Conservation (phyloP, 2,797 vertebrate genomes). For the Scleropages formosus region DNA sequence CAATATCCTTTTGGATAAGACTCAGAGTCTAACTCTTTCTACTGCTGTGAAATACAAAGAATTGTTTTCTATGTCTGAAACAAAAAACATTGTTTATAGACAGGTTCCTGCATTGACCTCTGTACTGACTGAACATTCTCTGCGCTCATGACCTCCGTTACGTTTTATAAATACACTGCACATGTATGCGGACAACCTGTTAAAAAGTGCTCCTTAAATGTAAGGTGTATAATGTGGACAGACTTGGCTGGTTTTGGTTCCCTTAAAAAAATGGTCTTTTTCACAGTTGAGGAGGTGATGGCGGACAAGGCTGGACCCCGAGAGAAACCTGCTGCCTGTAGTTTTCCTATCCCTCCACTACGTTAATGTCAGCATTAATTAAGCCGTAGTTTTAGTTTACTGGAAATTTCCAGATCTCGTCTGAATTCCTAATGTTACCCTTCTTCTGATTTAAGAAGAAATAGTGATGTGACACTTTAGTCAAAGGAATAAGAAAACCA, state of each 20-base stretch:
- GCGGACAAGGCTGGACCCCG: conserved; percentile 15
- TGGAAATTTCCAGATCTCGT: conserved; percentile 1
- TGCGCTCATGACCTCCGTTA: too few species aligned
- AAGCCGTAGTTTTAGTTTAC: not conserved
- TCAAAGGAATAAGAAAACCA: conserved; percentile 48
- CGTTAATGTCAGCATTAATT: conserved; percentile 14
- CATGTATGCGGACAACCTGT: too few species aligned
- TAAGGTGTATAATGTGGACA: conserved; percentile 16
- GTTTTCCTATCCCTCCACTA: conserved; percentile 10
- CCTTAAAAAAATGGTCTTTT: conserved; percentile 3
- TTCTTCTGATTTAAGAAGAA: conserved; percentile 38
- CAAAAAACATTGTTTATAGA: too few species aligned
- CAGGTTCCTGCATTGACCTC: too few species aligned
- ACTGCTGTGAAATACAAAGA: too few species aligned
- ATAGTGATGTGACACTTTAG: conserved; percentile 44
- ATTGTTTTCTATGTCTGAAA: too few species aligned
- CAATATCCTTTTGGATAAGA: too few species aligned
- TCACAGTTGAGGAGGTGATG: conserved; percentile 18
- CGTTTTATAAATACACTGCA: too few species aligned
- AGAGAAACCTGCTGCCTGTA: not conserved
- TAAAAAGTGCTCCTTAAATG: not conserved
- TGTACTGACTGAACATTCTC: too few species aligned
- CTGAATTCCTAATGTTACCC: conserved; percentile 8
- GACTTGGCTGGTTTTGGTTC: conserved; percentile 14
- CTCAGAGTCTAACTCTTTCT: too few species aligned